Evolutionary conservation across 2,888 invertebrate genomes (phyloP).

Genomic region (Coenonympha arcania): DNA sequence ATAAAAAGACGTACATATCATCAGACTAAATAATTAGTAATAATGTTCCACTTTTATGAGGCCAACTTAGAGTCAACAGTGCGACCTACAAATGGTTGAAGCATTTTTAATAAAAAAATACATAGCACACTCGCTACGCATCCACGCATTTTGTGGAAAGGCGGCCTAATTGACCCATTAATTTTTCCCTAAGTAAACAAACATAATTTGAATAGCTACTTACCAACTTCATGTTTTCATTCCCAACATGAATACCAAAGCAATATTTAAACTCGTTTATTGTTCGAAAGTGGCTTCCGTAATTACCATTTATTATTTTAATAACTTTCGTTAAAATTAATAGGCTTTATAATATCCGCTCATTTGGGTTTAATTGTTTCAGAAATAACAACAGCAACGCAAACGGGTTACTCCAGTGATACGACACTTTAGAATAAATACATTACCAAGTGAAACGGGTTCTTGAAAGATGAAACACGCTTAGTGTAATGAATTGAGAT

Average conservation of each 20-base stretch:
- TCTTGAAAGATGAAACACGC: not conserved
- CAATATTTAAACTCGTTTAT: constrained; percentile 6
- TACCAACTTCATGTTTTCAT: not conserved
- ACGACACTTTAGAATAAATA: constrained; percentile 24
- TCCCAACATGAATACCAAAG: not conserved
- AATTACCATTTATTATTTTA: constrained; percentile 17
- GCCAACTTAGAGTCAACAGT: too few relatives aligned
- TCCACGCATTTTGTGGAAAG: too few relatives aligned
- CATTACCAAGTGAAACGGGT: not conserved
- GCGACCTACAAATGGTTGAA: too few relatives aligned
- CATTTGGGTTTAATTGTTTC: constrained; percentile 25
- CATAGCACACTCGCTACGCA: too few relatives aligned
- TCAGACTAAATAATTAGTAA: too few relatives aligned
- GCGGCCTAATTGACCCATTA: too few relatives aligned
- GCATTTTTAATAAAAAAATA: too few relatives aligned
- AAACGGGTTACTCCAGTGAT: constrained; percentile 23
- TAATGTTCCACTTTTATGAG: too few relatives aligned
- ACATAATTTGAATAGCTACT: not conserved
- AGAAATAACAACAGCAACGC: constrained; percentile 26
- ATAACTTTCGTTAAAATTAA: constrained; percentile 13
- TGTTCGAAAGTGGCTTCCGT: constrained; percentile 7
- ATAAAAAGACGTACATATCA: too few relatives aligned
- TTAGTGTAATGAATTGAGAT: not conserved
- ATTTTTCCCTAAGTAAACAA: not conserved
- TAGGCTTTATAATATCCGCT: constrained; percentile 16